phyloP scores from a whole-genome alignment of 2,113 vertebrate genomes.

The Micronisus gabar region DNA sequence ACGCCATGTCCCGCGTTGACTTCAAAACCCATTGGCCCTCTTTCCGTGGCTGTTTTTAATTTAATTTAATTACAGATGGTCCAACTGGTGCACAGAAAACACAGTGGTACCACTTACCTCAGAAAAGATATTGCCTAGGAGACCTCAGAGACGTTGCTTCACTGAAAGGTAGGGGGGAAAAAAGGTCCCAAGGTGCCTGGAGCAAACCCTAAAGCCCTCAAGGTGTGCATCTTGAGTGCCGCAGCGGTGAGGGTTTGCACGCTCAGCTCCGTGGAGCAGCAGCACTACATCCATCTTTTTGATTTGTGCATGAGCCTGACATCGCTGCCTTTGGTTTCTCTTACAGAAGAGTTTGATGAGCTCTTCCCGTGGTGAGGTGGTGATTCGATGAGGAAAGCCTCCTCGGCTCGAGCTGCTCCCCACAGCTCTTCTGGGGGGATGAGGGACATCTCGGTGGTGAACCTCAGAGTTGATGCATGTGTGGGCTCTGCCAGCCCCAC shows the following conservation, averaged over 20 bases:
- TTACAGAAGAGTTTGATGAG: neutral
- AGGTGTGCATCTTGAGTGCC: neutral
- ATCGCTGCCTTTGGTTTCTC: neutral
- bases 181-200: neutral
- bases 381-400: neutral
- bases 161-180: fast-evolving
- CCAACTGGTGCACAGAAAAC: neutral
- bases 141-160: neutral
- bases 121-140: neutral
- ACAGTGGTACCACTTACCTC: neutral
- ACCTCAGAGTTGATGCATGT: neutral
- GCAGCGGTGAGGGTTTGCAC: fast-evolving
- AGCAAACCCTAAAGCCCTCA: neutral
- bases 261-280: neutral
- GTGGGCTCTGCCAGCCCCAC: neutral
- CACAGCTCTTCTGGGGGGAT: fast-evolving
- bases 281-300: neutral
- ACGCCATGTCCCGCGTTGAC: neutral
- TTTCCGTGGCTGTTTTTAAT: neutral
- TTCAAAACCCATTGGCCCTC: neutral
- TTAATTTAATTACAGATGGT: neutral
- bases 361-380: neutral
- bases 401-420: neutral
- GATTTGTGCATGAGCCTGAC: neutral
- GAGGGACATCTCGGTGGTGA: neutral